Evolutionary conservation across 2,797 vertebrate genomes (phyloP), one percentile per base, ranked within the genome.

Genomic region (Corythornis leucogaster): DNA sequence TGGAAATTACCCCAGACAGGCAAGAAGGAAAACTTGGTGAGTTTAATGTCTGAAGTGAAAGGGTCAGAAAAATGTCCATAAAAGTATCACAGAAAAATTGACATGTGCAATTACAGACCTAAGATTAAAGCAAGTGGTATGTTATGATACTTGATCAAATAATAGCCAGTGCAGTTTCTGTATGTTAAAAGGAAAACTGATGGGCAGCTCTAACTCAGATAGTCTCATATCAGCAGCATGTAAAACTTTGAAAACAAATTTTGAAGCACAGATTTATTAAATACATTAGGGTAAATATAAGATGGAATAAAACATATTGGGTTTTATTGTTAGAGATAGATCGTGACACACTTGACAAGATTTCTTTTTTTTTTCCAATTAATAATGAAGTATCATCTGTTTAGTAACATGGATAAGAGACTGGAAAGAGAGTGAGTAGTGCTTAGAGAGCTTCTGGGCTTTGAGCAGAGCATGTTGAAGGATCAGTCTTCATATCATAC

Each of bases 401-500:
- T 93, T 71, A 58, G 42, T 69, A 45, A 28, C 43, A 22, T 69
- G 59, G 40, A 20, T 66, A 73, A 80, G 21, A 54, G 35, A 26
- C 54, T 70, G 80, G 14, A 53, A 87, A 18, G 55, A 66, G 45
- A 76, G 15, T 59, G 43, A 90, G 12, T 30, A 86, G 43, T 70
- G 28, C 61, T 70, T 84, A 40, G 53, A 78, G 24, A 55, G 61
- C 51, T 92, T 59, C 57, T 21, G 85, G 85, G 42, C 64, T 92
- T 89, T 83, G 69, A 92, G 66, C 45, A 71, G 42, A 67, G 35
- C 51, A 90, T 81, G n/a, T 50, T 82, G 84, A 85, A 92, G 86
- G 68, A 88, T 93, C 71, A 63, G 38, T 76, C 25, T 93, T 85
- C 48, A 80, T n/a, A 74, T 89, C n/a, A 5, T 84, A 61, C 35